A percentile compares a stretch with the other conserved stretches of the same genome.
Evolutionary conservation across 2,888 invertebrate species (phyloP).

Genomic region (Hirtodrosophila cameraria): DNA sequence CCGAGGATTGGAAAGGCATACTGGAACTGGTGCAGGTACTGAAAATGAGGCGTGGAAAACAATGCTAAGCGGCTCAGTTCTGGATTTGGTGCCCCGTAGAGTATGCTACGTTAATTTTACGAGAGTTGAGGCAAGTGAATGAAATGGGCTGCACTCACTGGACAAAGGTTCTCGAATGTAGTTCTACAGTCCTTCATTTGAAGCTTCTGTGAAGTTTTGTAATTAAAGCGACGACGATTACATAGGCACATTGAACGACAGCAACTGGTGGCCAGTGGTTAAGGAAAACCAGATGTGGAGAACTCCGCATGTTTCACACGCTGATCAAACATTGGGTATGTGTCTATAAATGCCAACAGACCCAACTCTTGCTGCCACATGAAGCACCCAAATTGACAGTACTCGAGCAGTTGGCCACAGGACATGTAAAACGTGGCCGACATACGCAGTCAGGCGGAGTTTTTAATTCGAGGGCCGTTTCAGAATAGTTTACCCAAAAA

Average conservation of each 20-base stretch:
- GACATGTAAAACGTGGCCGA: conserved; percentile 33
- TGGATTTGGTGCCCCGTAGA: conserved; percentile 39
- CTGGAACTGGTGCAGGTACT: neutral
- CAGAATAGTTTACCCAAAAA: neutral
- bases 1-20: conserved; percentile 1
- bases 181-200: conserved; percentile 24
- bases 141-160: conserved; percentile 48
- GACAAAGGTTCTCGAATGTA: conserved; percentile 12
- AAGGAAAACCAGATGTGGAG: conserved; percentile 60
- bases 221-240: conserved; percentile 73
- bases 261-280: conserved; percentile 73
- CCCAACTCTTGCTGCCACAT: conserved; percentile 46
- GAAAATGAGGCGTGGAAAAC: conserved; percentile 35
- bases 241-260: conserved; percentile 64
- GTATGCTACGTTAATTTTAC: conserved; percentile 67
- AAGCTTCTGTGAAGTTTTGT: conserved; percentile 61
- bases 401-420: conserved; percentile 37
- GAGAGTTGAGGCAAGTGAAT: conserved; percentile 63
- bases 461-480: neutral
- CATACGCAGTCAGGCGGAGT: conserved; percentile 5
- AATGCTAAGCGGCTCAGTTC: conserved; percentile 56
- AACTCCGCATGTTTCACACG: conserved; percentile 21
- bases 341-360: conserved; percentile 30
- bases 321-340: conserved; percentile 56
- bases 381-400: conserved; percentile 52